Base-by-base conservation (phyloP, 2,888 invertebrate genomes). In the Stegophylla sp. region DNA sequence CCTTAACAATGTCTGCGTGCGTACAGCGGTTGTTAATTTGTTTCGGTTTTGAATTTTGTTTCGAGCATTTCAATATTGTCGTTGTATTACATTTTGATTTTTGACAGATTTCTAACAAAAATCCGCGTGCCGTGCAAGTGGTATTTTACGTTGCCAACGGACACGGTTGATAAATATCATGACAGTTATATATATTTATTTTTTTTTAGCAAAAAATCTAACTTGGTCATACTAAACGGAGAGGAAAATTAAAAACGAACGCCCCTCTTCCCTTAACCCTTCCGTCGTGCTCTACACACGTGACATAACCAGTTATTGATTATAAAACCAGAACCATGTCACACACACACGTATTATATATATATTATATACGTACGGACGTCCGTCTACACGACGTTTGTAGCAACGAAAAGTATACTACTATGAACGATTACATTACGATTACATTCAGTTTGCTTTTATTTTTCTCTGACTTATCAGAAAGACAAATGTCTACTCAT, bases 271-370 rank as follows among this genome's bases (percentile, higher is more conserved):
- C 77, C 61, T 34, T 59, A 48, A n/a, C 59, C 67, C 34, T 23
- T 53, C 64, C 17, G 7, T 20, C 34, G 15, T 53, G n/a, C 26
- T 43, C 3, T 43, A 5, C 3, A 17, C 48, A 34, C 48, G 51
- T 71, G 79, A 79, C 79, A 79, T 79, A 79, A 79, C 69, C 69
- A 71, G 79, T 79, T 79, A 79, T 63, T 41, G 67, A 71, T 79
- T 79, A 79, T 71, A 61, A 63, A 48, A 69, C 77, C 76, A 76
- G 53, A 77, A 77, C 77, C 59, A 69, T 69, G 67, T 56, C 67
- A 67, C 64, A 51, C 64, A 12, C 41, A 9, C n/a, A 48, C 17
- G n/a, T 43, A 59, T 41, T 41, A 43, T 15, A 34, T 17, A n/a
- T 23, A 66, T 15, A 26, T 59, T 45, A 34, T 63, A 23, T 3